Percentiles rank a stretch among this genome's conserved stretches.
These are phyloP conservation scores for Steinernema carpocapsae DNA, from an alignment of 2,888 invertebrate genomes.

Conservation along the genomic window DNA sequence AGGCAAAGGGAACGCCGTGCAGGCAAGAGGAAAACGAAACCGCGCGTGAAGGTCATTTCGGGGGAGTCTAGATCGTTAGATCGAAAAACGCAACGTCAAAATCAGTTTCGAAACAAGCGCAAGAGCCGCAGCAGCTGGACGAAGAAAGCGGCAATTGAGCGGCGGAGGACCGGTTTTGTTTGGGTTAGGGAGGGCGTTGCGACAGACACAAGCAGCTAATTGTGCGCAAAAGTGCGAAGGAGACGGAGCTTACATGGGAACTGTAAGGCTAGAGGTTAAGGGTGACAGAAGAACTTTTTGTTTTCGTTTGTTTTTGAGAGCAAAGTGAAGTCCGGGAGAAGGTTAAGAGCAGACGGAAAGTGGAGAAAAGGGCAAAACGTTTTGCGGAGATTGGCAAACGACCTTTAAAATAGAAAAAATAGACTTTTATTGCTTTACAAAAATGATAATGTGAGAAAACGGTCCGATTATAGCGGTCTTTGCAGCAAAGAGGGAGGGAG, in stretches of 20 bases:
- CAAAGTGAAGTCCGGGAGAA: not conserved
- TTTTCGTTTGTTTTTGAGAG: conserved; percentile 9
- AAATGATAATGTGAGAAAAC: not conserved
- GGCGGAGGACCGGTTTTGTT: not conserved
- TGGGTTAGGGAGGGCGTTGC: not conserved
- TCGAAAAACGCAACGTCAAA: not conserved
- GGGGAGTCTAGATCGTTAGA: not conserved
- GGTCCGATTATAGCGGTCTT: not conserved
- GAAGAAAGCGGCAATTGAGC: too few relatives aligned
- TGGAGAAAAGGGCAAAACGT: not conserved
- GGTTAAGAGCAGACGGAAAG: not conserved
- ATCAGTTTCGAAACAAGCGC: not conserved
- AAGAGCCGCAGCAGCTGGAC: conserved; percentile 7
- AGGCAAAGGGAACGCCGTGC: conserved; percentile 3
- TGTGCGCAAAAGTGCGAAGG: conserved; percentile 29
- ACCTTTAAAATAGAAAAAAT: not conserved
- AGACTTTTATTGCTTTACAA: not conserved
- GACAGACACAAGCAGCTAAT: conserved; percentile 12
- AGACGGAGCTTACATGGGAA: not conserved
- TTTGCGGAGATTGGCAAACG: not conserved
- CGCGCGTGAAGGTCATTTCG: conserved; percentile 18
- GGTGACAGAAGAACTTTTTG: too few relatives aligned
- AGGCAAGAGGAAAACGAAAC: not conserved
- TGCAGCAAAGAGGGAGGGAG: too few relatives aligned
- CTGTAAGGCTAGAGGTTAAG: not conserved